Base-by-base conservation (phyloP, 2,113 vertebrate genomes). In the Sarotherodon lohbergeri region DNA sequence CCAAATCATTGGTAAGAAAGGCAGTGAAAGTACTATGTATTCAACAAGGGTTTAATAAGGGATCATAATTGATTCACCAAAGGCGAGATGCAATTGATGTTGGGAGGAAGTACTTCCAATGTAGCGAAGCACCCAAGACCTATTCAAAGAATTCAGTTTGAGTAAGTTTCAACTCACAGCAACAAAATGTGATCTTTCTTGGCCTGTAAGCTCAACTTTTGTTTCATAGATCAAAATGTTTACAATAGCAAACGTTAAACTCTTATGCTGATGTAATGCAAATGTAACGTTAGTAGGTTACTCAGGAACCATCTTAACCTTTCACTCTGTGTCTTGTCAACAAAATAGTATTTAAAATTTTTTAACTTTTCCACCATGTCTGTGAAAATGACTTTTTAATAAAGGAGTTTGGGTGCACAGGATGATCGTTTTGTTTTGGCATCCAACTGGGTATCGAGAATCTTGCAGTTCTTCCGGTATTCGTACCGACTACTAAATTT, bases 1-100 rank as follows among this genome's bases (percentile, higher is more conserved):
- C 34, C 34, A 19, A 41, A 39, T 68, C 22, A 68, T 41, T 8
- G 63, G 19, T 61, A 41, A 68, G 27, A 68, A 68, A 68, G 63
- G 34, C 4, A 0, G 61, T 27, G 27, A 27, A 11, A 63, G 29
- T 4, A 34, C 59, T 61, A 9, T 61, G 56, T 0, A 0, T 61
- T 61, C 57, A 17, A 4, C 1, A 8, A 14, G 57, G 57, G 29
- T n/a, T 66, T 66, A 39, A 36, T 36, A 63, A 63, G 59, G 32
- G 59, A n/a, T 63, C 17, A n/a, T 4, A 36, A 36, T n/a, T 63
- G 59, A 63, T 63, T 0, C 59, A 63, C 32, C 6, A 66, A 66
- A 66, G 17, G 1, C 2, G 0, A 39, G 16, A 39, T 66, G 32
- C 32, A 66, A 66, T 39, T 66, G 61, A 39, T 66, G 32, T 66